A percentile compares a stretch with the other conserved stretches of the same genome.
These are phyloP conservation scores for Sebastiscus albofasciatus DNA, from an alignment of 2,797 vertebrate genomes.

Conservation along the genomic window DNA sequence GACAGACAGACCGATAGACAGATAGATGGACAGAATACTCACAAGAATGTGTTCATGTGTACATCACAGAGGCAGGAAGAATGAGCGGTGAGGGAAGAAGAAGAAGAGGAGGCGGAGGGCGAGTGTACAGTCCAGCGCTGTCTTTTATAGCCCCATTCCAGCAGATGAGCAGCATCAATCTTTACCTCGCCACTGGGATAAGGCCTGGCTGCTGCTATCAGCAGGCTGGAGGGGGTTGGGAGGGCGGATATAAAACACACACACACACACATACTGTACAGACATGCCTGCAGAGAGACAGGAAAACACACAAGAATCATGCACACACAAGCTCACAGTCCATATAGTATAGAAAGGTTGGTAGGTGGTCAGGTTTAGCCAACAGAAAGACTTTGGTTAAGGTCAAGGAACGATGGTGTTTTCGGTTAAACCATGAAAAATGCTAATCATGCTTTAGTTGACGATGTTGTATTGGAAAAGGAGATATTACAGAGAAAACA, in stretches of 20 bases:
- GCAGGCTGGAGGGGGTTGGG: slow-evolving; percentile 18
- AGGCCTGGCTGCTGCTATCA: slow-evolving; percentile 54
- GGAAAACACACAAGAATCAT: neutral
- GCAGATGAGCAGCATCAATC: slow-evolving; percentile 83
- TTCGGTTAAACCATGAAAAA: neutral
- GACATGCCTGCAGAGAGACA: neutral
- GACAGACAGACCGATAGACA: neutral
- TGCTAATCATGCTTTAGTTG: neutral
- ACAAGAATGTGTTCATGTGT: neutral
- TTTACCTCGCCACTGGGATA: slow-evolving; percentile 66
- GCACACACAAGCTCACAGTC: neutral
- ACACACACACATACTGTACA: slow-evolving; percentile 5
- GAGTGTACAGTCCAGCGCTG: slow-evolving; percentile 44
- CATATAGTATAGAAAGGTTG: neutral
- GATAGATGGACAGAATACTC: neutral
- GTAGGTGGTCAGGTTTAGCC: neutral
- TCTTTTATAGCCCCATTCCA: slow-evolving; percentile 78
- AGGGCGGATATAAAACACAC: slow-evolving; percentile 27
- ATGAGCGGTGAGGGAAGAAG: slow-evolving; percentile 1
- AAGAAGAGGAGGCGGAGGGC: slow-evolving; percentile 31
- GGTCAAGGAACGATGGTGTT: neutral
- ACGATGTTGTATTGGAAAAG: neutral
- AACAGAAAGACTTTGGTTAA: neutral
- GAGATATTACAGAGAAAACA: neutral
- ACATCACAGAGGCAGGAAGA: neutral